Evolutionary conservation across 2,797 vertebrate species (phyloP), one percentile per base, ranked within the genome.

Genomic region (Limosa lapponica): DNA sequence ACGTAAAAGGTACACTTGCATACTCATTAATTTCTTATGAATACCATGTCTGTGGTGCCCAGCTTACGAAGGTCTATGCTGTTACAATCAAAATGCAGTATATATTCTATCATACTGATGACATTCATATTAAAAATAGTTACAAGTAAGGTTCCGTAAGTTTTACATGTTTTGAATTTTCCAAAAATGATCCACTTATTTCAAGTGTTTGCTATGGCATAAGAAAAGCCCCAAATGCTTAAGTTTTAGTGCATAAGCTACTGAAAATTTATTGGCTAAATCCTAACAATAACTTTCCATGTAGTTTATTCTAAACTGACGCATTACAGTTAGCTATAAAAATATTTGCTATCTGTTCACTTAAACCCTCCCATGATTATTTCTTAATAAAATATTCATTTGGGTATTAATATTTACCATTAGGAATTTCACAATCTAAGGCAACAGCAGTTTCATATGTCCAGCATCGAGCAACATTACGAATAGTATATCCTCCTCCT

Each of bases 401-500:
- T 70, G 14, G 17, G 3, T 61, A 85, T 61, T 17, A 90, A 66
- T 80, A 96, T 97, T 65, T 96, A 99, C 99, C 99, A 77, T 99
- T 99, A 41, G 99, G 98, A 94, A 99, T 99, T 89, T 99, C 99
- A 54, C 98, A 98, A 48, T 98, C 98, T 73, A 98, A 97, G 89
- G 98, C 98, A 90, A 98, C 98, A 70, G 98, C 98, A 80, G 98
- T 98, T 93, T 98, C 98, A 6, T 98, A 98, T 0, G 98, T 98
- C 98, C 98, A 98, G 90, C 98, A 98, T 23, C 98, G 98, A 95
- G 98, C 98, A 72, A 98, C 98, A 14, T 98, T 98, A 32, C 98
- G 98, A 82, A 98, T 98, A 4, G 98, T 98, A 37, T 98, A 98
- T 54, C 98, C 98, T 54, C 98, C 98, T 94, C 98, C 98, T 61